Base-by-base conservation (phyloP, 2,113 vertebrate species). In the Tursiops truncatus region DNA sequence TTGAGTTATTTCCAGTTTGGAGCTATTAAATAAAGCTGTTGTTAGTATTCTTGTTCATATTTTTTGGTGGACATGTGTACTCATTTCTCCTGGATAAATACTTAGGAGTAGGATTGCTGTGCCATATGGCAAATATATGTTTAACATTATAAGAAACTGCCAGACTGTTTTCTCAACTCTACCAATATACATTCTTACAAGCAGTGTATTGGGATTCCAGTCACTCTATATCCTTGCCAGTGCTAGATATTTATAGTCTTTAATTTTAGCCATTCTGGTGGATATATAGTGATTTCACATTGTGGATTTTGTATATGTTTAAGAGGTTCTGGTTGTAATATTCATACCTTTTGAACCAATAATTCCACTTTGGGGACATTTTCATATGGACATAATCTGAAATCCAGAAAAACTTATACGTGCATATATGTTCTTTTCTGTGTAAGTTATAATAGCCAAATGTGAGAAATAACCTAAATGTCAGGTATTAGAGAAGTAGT, bases 281-380 rank as follows among this genome's bases (percentile, higher is more conserved):
- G 47, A 79, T 92, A 83, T 73, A n/a, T 79, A 94, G 89, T 73
- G 58, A 47, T 77, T 20, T 91, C 47, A 73, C 31, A 79, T 89
- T 86, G 44, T 94, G 26, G 21, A 79, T 97, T 60, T 95, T 83
- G 14, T 85, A 12, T 84, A 47, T 88, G 26, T 93, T 84, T 83
- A 73, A 50, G 65, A 89, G 62, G 41, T 89, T 92, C 97, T 89
- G 33, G 36, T 62, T 87, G 92, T 92, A 89, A 80, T 82, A 31
- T 83, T 96, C 44, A 91, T 71, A 73, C 5, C 10, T 80, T 95
- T 97, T 88, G 70, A 94, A 95, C 23, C 50, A 96, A 31, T 91
- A 79, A 95, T 94, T 96, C 86, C 6, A 84, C 77, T 94, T 92
- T 84, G 8, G 47, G 28, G 11, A 53, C 33, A 73, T 92, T 95